Base-by-base conservation (phyloP, 2,888 invertebrate genomes). In the Heliconius hortense region DNA sequence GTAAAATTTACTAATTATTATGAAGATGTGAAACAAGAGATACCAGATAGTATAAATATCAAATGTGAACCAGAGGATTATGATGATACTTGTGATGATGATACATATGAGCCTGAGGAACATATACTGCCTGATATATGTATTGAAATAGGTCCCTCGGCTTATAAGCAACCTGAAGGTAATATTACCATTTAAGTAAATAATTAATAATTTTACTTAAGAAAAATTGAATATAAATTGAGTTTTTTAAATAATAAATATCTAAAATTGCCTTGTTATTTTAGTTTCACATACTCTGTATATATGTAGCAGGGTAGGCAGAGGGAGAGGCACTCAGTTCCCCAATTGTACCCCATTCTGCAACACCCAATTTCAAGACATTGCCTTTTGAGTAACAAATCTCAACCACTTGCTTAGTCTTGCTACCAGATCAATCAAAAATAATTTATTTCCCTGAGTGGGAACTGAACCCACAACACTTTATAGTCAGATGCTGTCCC, bases 51-150 rank as follows among this genome's bases (percentile, higher is more conserved):
- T 24, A 8, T 48, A 56, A 15, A 76, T 3, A 68, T 77, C 13
- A 79, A 79, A 74, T 48, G 53, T n/a, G 79, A 79, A 43, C 74
- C 74, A 15, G 68, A 62, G n/a, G 75, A 75, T n/a, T n/a, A 53
- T 53, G 28, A 69, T 53, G 53, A 69, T 31, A n/a, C 21, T 53
- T 28, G 4, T 28, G 15, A 69, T 35, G 69, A 75, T 13, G n/a
- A 74, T 21, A 24, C 48, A 43, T n/a, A 13, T 31, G 72, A 72
- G 21, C 31, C 28, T 10, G 28, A 35, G 21, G 67, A 67, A 53
- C 68, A 69, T 21, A 72, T 68, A 35, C 18, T 72, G 26, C 74
- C 62, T 11, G 63, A 70, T 56, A 56, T 71, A 35, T 39, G 39
- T 60, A 24, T 69, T 53, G 56, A 69, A 56, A 69, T 69, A 56